phyloP scores from a whole-genome alignment of 1,140 invertebrate species.

The Drosophila micromelanica region DNA sequence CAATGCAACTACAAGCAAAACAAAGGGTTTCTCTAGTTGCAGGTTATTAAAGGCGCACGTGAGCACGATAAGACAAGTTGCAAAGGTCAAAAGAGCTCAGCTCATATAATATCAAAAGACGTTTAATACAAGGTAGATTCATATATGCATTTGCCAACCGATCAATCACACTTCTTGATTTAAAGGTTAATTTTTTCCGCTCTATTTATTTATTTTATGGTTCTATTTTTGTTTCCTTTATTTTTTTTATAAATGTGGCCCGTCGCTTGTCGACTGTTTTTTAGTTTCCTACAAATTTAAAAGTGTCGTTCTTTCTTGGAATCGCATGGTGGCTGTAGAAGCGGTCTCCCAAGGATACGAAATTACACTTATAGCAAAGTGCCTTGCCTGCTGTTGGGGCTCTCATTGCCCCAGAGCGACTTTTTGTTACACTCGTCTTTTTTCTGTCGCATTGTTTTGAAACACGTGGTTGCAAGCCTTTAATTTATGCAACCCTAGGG shows the following conservation, averaged over 20 bases:
- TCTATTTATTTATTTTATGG: slow-evolving; percentile 32
- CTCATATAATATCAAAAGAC: background rate
- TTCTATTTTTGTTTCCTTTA: slow-evolving; percentile 1
- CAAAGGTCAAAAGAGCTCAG: slow-evolving; percentile 32
- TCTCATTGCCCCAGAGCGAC: slow-evolving; percentile 72
- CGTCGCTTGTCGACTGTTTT: slow-evolving; percentile 68
- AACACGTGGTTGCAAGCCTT: slow-evolving; percentile 56
- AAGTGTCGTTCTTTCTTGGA: slow-evolving; percentile 74
- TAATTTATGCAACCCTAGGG: slow-evolving; percentile 82
- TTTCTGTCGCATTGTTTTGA: slow-evolving; percentile 27
- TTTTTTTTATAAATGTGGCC: slow-evolving; percentile 78
- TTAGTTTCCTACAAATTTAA: slow-evolving; percentile 32
- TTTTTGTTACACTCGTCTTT: slow-evolving; percentile 62
- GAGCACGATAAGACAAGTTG: slow-evolving; percentile 23
- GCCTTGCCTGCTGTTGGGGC: slow-evolving; percentile 66
- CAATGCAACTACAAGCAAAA: slow-evolving; percentile 23
- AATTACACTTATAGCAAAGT: slow-evolving; percentile 55
- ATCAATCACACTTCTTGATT: slow-evolving; percentile 77
- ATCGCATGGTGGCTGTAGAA: slow-evolving; percentile 41
- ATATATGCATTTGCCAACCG: slow-evolving; percentile 55
- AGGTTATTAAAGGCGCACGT: slow-evolving; percentile 51
- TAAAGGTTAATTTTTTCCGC: slow-evolving; percentile 46
- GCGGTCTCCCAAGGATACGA: slow-evolving; percentile 76
- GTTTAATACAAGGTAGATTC: background rate
- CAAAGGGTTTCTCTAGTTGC: slow-evolving; percentile 19